These are phyloP conservation scores for Stegostoma tigrinum DNA, from an alignment of 2,113 vertebrate genomes.

Conservation along the genomic window DNA sequence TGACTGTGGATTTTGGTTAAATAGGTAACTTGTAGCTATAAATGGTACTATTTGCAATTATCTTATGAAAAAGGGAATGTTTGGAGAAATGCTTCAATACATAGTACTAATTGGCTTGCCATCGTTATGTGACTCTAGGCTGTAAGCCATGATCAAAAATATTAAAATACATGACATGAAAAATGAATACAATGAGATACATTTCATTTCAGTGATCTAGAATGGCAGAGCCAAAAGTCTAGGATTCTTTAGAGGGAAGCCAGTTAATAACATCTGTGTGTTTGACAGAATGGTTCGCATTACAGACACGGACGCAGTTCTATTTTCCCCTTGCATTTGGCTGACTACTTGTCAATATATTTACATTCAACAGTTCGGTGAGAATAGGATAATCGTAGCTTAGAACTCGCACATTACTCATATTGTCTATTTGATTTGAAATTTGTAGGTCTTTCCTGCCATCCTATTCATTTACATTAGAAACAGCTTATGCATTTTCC, in stretches of 20 bases:
- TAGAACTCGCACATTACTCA: not conserved
- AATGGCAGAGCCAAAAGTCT: not conserved
- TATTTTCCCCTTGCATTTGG: not conserved
- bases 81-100: too few relatives aligned
- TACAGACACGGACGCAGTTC: not conserved
- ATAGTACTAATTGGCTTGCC: too few relatives aligned
- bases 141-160: too few relatives aligned
- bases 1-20: too few relatives aligned
- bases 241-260: not conserved
- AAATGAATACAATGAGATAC: not conserved
- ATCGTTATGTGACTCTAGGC: too few relatives aligned
- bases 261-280: not conserved
- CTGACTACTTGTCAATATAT: not conserved
- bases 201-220: not conserved
- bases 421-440: not conserved
- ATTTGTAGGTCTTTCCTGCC: not conserved
- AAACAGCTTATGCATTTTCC: not conserved
- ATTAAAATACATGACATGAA: too few relatives aligned
- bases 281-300: not conserved
- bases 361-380: not conserved
- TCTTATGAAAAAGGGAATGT: too few relatives aligned
- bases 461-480: not conserved
- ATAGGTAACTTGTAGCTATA: too few relatives aligned
- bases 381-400: not conserved
- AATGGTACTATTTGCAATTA: too few relatives aligned